Evolutionary conservation across 2,113 vertebrate genomes (phyloP).

Genomic region (Otolemur garnettii): DNA sequence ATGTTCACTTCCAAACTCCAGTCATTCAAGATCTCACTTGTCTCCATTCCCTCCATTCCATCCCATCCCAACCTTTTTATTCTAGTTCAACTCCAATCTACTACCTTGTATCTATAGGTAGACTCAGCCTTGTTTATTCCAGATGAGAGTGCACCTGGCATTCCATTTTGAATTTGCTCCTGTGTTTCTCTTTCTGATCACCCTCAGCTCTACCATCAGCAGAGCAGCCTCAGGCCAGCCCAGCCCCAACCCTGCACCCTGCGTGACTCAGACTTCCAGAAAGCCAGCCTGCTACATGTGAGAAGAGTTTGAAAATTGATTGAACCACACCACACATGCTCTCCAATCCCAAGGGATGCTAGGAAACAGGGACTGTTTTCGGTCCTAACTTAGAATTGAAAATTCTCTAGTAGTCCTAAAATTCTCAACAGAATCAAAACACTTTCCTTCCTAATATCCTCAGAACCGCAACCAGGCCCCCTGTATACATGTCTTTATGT

Average conservation of each 20-base stretch:
- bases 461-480: not conserved
- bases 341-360: not conserved
- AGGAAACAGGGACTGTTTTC: not conserved
- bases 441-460: not conserved
- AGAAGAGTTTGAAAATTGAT: slow-evolving; percentile 22
- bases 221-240: not conserved
- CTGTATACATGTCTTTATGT: not conserved
- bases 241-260: not conserved
- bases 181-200: not conserved
- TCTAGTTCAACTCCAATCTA: not conserved
- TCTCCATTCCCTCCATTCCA: not conserved
- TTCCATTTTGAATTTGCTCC: not conserved
- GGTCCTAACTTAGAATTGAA: not conserved
- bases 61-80: not conserved
- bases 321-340: not conserved
- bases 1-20: not conserved
- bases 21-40: not conserved
- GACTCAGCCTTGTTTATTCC: not conserved
- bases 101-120: not conserved
- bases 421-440: slow-evolving; percentile 37
- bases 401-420: slow-evolving; percentile 13
- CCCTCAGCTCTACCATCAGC: not conserved
- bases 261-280: not conserved
- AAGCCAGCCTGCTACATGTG: not conserved
- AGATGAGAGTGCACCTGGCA: not conserved